Evolutionary conservation across 2,113 vertebrate genomes (phyloP).

Genomic region (Alosa alosa): DNA sequence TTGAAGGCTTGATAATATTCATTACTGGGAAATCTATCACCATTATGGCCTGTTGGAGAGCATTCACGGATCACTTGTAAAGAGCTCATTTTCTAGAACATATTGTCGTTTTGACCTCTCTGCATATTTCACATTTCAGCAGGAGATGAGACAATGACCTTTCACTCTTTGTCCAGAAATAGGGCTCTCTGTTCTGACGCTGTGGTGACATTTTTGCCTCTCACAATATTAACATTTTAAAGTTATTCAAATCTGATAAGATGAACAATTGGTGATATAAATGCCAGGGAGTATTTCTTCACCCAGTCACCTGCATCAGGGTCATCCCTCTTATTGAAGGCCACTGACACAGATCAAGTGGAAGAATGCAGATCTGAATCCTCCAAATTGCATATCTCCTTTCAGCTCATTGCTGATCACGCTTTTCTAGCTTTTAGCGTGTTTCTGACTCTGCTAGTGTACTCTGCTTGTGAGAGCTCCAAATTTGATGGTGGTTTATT

Average conservation of each 20-base stretch:
- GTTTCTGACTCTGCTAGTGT: no score
- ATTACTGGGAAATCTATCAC: not conserved
- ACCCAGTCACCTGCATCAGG: not conserved
- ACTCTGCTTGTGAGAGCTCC: not conserved
- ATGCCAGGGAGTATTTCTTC: not conserved
- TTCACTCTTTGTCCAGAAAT: not conserved
- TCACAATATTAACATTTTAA: conserved; percentile 3
- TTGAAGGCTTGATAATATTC: not conserved
- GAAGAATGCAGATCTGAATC: not conserved
- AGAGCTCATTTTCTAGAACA: not conserved
- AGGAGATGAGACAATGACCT: not conserved
- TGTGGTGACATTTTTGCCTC: not conserved
- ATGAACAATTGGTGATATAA: not conserved
- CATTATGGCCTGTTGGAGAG: not conserved
- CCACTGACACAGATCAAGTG: not conserved
- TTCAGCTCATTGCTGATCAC: no score
- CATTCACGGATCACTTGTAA: not conserved
- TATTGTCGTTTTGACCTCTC: not conserved
- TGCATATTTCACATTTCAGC: not conserved
- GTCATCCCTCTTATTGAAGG: not conserved
- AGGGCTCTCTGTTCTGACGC: not conserved
- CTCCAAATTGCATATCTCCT: not conserved
- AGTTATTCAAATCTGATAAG: not conserved
- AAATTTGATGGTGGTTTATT: not conserved
- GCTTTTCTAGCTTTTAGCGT: no score